Base-by-base conservation (phyloP, 1,140 invertebrate species). In the Centruroides sculpturatus region DNA sequence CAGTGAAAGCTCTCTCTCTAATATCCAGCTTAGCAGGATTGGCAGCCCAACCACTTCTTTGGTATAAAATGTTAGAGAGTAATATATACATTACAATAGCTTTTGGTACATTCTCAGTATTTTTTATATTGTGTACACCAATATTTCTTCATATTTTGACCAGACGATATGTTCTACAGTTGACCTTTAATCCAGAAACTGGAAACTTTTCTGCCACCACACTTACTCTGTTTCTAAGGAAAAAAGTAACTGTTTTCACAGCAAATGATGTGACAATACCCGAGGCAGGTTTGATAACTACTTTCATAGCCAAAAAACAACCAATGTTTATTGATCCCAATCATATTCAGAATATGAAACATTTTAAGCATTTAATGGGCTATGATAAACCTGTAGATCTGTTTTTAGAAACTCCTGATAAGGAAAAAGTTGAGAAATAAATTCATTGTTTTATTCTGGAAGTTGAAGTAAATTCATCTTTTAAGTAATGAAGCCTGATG, bases 351-450 rank as follows among this genome's bases (percentile, higher is more conserved):
- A 78, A 87, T 65, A 76, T 81, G 0, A 69, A 79, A 59, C 84
- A 92, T 72, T 94, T 88, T 76, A 81, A 79, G 47, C 83, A 81
- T 68, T 81, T 96, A 52, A 89, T 95, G 85, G 89, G 88, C 3
- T 93, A 85, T 71, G 89, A 96, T 69, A 88, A 92, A 72, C 90
- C 89, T 7, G 76, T 92, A 48, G 85, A 93, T 73, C 85, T 89
- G 59, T 83, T 84, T 74, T 66, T 85, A 23, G 41, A 8, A 41
- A 41, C 41, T 41, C 3, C 41, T 41, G 41, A 41, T 41, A 8
- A 41, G 8, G 5, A 41, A 8, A 41, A 41, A 41, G 8, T 8
- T 6, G 5, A 41, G 41, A 41, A 41, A 41, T 41, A 41, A 41
- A 41, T 41, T 41, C 23, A 23, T 23, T 41, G 41, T 41, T 41